These are phyloP conservation scores for Andrena bucephala DNA, from an alignment of 2,888 invertebrate species.

Conservation along the genomic window DNA sequence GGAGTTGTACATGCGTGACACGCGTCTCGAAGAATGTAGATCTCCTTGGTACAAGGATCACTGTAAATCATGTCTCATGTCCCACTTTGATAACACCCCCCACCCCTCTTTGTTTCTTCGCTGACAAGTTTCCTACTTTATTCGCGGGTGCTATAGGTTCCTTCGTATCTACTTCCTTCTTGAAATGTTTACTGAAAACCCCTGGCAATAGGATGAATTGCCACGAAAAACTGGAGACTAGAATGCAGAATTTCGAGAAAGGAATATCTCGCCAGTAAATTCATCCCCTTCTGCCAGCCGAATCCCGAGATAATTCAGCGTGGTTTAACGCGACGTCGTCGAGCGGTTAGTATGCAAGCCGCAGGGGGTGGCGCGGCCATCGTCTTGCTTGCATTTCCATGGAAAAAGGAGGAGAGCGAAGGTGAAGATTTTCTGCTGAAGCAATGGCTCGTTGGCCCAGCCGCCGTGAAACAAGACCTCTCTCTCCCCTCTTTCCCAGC, in stretches of 20 bases:
- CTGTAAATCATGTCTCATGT: not conserved
- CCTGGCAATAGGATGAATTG: too few relatives aligned
- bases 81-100: not conserved
- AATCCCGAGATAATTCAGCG: constrained; percentile 71
- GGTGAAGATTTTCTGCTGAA: constrained; percentile 46
- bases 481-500: not conserved
- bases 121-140: not conserved
- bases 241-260: not conserved
- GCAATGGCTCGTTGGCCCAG: constrained; percentile 19
- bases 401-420: constrained; percentile 27
- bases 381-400: constrained; percentile 55
- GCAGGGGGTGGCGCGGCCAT: constrained; percentile 61
- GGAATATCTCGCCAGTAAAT: not conserved
- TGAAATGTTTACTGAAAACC: not conserved
- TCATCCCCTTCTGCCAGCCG: constrained; percentile 6
- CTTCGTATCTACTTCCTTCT: not conserved
- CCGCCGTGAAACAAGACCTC: constrained; percentile 17
- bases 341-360: constrained; percentile 77
- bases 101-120: not conserved
- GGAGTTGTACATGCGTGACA: constrained; percentile 42
- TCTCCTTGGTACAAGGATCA: not conserved
- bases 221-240: not conserved
- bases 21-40: constrained; percentile 40
- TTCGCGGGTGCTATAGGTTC: not conserved
- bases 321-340: constrained; percentile 75